These are phyloP conservation scores for Tauraco erythrolophus DNA, from an alignment of 2,113 vertebrate genomes.

Conservation along the genomic window DNA sequence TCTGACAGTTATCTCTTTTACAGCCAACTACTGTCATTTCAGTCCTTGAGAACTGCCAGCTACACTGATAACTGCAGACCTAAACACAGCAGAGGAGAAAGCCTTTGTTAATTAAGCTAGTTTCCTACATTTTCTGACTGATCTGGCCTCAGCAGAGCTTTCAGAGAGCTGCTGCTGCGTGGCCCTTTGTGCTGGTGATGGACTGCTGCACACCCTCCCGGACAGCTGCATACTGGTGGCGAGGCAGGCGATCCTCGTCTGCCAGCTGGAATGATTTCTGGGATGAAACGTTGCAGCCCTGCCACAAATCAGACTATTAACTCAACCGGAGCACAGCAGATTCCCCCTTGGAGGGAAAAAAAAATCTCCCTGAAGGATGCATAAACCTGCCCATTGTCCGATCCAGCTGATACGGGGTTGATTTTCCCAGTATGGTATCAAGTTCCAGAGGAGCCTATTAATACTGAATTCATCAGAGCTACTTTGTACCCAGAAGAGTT, in stretches of 20 bases:
- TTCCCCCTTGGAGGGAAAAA: neutral
- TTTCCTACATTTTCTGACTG: neutral
- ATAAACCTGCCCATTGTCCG: constrained; percentile 28
- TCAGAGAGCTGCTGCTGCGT: neutral
- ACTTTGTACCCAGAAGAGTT: constrained; percentile 33
- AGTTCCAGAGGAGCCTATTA: constrained; percentile 16
- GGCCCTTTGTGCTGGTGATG: neutral
- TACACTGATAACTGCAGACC: neutral
- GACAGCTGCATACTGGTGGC: neutral
- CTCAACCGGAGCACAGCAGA: neutral
- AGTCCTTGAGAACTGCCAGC: constrained; percentile 32
- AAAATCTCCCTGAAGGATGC: neutral
- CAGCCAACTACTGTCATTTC: constrained; percentile 45
- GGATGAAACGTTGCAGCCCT: neutral
- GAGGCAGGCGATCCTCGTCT: neutral
- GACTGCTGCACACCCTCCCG: rapidly evolving
- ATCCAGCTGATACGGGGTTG: neutral
- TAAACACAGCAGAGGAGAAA: neutral
- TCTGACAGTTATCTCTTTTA: constrained; percentile 56
- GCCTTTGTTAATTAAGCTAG: constrained; percentile 34
- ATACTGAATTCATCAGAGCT: constrained; percentile 6
- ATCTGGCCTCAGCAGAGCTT: neutral
- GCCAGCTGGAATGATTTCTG: neutral
- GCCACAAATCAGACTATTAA: neutral
- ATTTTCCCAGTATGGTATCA: neutral